Base-by-base conservation (phyloP, 2,797 vertebrate species). In the Chrysocyon brachyurus region DNA sequence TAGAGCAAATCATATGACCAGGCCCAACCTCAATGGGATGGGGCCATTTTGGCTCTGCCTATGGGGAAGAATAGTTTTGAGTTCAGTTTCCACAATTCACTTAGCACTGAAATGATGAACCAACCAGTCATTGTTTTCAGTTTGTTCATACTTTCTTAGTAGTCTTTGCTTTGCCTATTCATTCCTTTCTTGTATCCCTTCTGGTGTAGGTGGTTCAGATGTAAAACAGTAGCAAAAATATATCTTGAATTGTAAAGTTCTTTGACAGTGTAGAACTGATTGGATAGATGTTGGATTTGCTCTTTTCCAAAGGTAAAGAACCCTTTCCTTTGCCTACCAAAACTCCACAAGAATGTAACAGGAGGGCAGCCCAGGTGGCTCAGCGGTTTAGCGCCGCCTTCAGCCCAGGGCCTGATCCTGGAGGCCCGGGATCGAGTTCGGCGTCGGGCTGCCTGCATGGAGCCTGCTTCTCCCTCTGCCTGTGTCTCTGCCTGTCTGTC, bases 161-260 rank as follows among this genome's bases (percentile, higher is more conserved):
- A 33, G 49, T 46, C 54, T 75, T 11, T 91, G 5, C 31, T 61
- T n/a, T 81, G 49, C 26, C 78, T 36, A 4, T 17, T 40, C 28
- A 54, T 84, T 81, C 14, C 24, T 6, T 64, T n/a, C 26, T 33
- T 72, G 6, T 33, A 24, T 14, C 63, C 52, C 16, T 72, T 63
- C 72, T n/a, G 64, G 16, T 68, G 8, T 28, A 5, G 22, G 61
- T 84, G 28, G 57, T 57, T 49, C 56, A 90, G 21, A 33, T 52
- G 11, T 26, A 52, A 94, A 90, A 33, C 46, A 28, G 56, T 1
- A 28, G 46, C 36, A 81, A 64, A 81, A 36, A 2, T 16, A 24
- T 63, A 31, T 28, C 52, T 84, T 66, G 46, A 89, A 6, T 81
- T 96, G 26, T 52, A 40, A 78, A 78, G 36, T 15, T 81, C 28